Conservation (phyloP, 2,113 vertebrate species). For the Leuciscus idus region DNA sequence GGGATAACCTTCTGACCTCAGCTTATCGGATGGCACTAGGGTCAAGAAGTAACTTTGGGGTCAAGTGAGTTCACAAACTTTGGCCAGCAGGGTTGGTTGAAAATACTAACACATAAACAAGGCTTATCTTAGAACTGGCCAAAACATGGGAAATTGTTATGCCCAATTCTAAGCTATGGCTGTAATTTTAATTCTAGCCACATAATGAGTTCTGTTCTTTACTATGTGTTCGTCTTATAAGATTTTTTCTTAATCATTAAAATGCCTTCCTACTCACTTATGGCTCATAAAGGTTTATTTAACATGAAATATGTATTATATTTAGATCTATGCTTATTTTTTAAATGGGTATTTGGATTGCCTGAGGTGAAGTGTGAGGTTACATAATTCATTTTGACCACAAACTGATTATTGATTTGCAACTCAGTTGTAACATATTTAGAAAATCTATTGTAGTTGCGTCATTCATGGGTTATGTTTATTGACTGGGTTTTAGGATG, state of each 20-base stretch:
- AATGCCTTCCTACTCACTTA: too few species aligned
- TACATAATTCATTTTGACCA: not conserved
- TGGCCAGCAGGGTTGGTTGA: not conserved
- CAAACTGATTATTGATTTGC: conserved; percentile 17
- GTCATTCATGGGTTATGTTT: conserved; percentile 51
- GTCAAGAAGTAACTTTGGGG: conserved; percentile 18
- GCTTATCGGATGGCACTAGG: conserved; percentile 1
- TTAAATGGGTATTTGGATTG: not conserved
- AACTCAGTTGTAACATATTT: conserved; percentile 53
- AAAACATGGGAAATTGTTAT: not conserved
- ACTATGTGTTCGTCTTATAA: too few species aligned
- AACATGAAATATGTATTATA: not conserved
- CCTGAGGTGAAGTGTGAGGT: not conserved
- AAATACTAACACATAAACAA: not conserved
- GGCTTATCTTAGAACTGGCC: not conserved
- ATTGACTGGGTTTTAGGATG: conserved; percentile 54
- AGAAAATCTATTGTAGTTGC: conserved; percentile 49
- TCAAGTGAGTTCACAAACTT: conserved; percentile 38
- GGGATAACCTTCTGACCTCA: conserved; percentile 43
- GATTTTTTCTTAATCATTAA: too few species aligned
- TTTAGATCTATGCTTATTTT: not conserved
- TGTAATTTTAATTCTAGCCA: too few species aligned
- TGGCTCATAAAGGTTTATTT: too few species aligned
- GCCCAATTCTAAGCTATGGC: too few species aligned
- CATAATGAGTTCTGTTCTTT: too few species aligned